Conservation (phyloP, 2,888 invertebrate genomes). For the Lamellibrachia satsuma region DNA sequence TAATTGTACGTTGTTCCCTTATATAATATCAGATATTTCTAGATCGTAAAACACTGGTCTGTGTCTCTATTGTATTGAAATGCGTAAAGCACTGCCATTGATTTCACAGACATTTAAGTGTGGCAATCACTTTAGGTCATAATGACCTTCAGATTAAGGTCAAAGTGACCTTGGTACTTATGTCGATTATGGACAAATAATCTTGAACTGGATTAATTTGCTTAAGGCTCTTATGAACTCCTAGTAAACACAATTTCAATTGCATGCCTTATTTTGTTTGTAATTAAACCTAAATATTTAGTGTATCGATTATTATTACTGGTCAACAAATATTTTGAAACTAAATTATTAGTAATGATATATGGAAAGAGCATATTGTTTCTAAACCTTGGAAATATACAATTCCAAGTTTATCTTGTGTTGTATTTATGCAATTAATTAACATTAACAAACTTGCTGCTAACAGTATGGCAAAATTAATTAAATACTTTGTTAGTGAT, state of each 20-base stretch:
- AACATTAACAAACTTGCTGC: no score
- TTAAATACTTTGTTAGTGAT: neutral
- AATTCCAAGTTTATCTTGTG: no score
- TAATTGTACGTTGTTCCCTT: neutral
- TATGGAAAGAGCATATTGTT: no score
- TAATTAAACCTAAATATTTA: no score
- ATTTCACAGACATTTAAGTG: neutral
- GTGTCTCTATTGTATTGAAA: neutral
- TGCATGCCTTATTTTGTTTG: neutral
- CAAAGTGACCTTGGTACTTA: neutral
- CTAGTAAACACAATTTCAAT: neutral
- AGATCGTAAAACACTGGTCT: neutral
- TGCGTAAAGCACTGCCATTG: neutral
- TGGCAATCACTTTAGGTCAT: neutral
- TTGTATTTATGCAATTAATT: no score
- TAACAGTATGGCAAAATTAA: no score
- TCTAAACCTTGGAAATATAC: no score
- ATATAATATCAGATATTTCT: neutral
- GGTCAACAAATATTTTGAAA: no score
- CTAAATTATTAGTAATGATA: no score
- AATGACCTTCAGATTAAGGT: neutral
- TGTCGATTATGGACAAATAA: neutral
- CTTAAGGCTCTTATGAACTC: neutral
- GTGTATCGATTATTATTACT: no score
- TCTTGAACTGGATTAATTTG: neutral